Base-by-base conservation (phyloP, 1,140 invertebrate species). In the Cyphomyrmex costatus region DNA sequence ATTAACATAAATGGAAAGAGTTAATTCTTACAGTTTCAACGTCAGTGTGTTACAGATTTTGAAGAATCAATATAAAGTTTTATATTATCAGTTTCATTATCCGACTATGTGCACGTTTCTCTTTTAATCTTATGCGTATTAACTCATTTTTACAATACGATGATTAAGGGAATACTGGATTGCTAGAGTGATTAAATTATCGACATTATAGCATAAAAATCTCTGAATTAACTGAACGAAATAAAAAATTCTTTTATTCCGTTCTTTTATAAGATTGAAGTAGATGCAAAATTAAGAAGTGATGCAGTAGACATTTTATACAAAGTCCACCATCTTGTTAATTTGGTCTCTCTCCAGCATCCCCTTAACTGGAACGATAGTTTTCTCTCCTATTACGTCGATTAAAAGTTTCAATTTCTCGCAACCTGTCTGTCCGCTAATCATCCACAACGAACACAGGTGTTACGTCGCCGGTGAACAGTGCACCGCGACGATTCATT, bases 351-450 rank as follows among this genome's bases (percentile, higher is more conserved):
- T n/a, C n/a, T 42, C 36, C 36, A 7, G 8, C 10, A 42, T 42
- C 10, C 36, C 8, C 36, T 42, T 42, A 8, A 65, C 6, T 19
- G 65, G 21, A 51, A 80, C 24, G 49, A 71, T 66, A 71, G 66
- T 42, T 82, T 73, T 58, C 56, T 80, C 49, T 68, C 14, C 19
- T 80, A 70, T 83, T 56, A 53, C 24, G 21, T 21, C 10, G 77
- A 80, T 73, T 27, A 56, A 73, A 42, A 82, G 68, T 83, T 83
- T 60, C 36, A 74, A 83, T 74, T 14, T 83, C 24, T 46, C 68
- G 24, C 36, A 8, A 73, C 42, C 79, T 36, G 46, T 46, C 68
- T 19, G 14, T 27, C n/a, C 53, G 24, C 53, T 60, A 83, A 83
- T 83, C 53, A 36, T 60, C 68, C 24, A 60, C 66, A 46, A 83